Base-by-base conservation (phyloP, 1,140 invertebrate genomes). In the Batillaria attramentaria region DNA sequence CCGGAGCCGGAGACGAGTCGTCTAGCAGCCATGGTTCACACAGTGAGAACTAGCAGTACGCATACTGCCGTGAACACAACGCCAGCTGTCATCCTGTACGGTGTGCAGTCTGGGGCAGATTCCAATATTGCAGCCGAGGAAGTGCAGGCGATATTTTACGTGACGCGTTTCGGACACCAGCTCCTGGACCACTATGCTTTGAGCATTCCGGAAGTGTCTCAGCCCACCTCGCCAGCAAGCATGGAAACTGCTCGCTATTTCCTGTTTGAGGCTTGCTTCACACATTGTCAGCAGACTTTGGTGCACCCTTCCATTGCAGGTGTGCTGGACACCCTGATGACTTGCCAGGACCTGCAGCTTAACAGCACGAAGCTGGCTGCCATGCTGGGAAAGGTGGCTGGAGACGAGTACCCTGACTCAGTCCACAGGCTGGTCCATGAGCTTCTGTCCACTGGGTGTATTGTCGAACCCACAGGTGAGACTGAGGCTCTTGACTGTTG, bases 111-210 rank as follows among this genome's bases (percentile, higher is more conserved):
- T 0, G 73, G 54, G 5, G 35, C 35, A 6, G 54, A 75, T 50
- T 57, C 13, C 20, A 35, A 60, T n/a, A 57, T 42, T n/a, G 37
- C 57, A 3, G 54, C 73, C 10, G 73, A 75, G 73, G 73, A 75
- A 57, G 57, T 75, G 0, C 73, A 75, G 54, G 73, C 31, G 16
- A 57, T 75, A 24, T 75, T 75, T 39, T 75, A 75, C 57, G 73
- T 75, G 18, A 75, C 73, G 24, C 46, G 42, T 39, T 24, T 57
- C 2, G 73, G 73, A 4, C 39, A n/a, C 43, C 54, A 54, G 20
- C 73, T 75, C 54, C 54, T 75, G 37, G 73, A 75, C 39, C 57
- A 62, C 54, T 37, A 60, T n/a, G 37, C 13, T 1, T 35, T 75
- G n/a, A 28, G 35, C n/a, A 39, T 62, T 3, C 68, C 68, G 16